Evolutionary conservation across 2,888 invertebrate species (phyloP).

Genomic region (Sarcophaga caerulescens): DNA sequence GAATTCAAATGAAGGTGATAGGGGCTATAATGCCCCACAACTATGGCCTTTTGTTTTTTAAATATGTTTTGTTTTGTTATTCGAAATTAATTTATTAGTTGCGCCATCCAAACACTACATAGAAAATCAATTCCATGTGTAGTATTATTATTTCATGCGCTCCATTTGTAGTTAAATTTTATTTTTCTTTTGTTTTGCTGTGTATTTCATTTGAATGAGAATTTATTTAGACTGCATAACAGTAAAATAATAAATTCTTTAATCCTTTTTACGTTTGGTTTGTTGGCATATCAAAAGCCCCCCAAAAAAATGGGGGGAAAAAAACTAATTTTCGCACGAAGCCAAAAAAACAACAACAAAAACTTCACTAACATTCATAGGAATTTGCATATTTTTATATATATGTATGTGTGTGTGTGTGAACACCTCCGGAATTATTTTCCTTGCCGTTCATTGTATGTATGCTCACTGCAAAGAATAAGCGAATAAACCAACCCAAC

Average conservation of each 20-base stretch:
- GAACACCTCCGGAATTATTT: not conserved
- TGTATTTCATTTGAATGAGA: not conserved
- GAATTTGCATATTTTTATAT: constrained; percentile 62
- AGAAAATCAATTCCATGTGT: not conserved
- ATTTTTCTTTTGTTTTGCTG: not conserved
- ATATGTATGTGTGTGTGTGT: not conserved
- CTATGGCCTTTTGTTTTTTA: no score
- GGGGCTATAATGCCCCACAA: no score
- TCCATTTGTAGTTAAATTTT: no score
- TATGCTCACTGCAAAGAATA: no score
- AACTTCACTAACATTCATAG: constrained; percentile 4
- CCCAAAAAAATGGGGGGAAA: no score
- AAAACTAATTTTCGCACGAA: not conserved
- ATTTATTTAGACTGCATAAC: constrained; percentile 58
- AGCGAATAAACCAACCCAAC: not conserved
- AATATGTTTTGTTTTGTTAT: not conserved
- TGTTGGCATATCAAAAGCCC: constrained; percentile 34
- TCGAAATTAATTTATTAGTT: not conserved
- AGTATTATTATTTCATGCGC: no score
- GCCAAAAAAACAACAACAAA: constrained; percentile 3
- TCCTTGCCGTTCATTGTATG: no score
- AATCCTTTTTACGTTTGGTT: constrained; percentile 66
- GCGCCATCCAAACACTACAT: not conserved
- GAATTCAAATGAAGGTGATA: no score
- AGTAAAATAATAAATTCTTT: constrained; percentile 66